Conservation (phyloP, 1,140 invertebrate genomes). For the Campoletis sonorensis region DNA sequence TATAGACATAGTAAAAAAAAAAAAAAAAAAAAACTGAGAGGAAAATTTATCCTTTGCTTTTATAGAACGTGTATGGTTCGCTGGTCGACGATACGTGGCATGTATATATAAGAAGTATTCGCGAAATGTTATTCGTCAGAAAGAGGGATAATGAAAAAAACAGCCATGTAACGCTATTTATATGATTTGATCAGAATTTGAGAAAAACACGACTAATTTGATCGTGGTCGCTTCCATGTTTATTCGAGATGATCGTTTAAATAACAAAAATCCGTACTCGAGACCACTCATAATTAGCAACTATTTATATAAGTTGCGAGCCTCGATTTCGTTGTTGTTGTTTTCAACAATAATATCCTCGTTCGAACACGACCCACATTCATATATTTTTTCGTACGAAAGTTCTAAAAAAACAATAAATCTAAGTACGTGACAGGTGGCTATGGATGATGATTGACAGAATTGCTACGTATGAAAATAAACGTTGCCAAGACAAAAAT, state of each 20-base stretch:
- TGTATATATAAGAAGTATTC: slow-evolving; percentile 13
- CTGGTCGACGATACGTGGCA: slow-evolving; percentile 9
- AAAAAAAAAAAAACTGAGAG: not conserved
- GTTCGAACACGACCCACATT: too few species aligned
- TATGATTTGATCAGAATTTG: not conserved
- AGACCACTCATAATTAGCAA: not conserved
- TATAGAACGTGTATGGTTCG: slow-evolving; percentile 31
- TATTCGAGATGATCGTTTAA: not conserved
- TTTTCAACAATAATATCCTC: too few species aligned
- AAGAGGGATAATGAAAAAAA: not conserved
- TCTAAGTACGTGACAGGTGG: not conserved
- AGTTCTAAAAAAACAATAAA: not conserved
- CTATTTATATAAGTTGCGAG: not conserved
- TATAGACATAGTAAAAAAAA: not conserved
- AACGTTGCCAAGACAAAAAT: not conserved
- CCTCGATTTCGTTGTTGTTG: too few species aligned
- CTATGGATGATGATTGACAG: not conserved
- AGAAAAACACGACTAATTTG: not conserved
- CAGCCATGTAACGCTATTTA: slow-evolving; percentile 8
- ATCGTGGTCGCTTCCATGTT: not conserved
- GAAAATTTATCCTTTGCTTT: slow-evolving; percentile 33
- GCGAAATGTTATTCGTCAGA: not conserved
- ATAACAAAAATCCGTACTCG: not conserved
- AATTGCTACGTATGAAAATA: not conserved
- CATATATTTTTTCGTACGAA: not conserved